Evolutionary conservation across 2,888 invertebrate genomes (phyloP).

Genomic region (Hydrotaea diabolus): DNA sequence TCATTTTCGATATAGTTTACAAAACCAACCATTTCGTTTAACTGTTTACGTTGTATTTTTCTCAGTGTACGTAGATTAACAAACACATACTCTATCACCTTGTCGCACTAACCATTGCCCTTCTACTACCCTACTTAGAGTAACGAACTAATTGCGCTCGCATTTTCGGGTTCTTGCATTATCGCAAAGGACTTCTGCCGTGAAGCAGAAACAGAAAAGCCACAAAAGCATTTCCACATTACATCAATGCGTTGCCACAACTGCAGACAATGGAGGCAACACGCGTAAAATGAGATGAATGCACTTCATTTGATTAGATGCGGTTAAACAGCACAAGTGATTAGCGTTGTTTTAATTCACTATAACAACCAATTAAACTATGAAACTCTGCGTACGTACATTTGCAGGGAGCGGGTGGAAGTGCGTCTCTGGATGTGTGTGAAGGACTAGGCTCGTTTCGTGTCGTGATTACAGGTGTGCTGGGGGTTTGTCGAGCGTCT

Average conservation of each 20-base stretch:
- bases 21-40: too few species aligned
- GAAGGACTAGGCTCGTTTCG: background rate
- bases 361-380: constrained; percentile 14
- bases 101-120: background rate
- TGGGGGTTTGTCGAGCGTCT: background rate
- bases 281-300: constrained; percentile 40
- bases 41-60: too few species aligned
- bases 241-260: constrained; percentile 1
- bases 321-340: constrained; percentile 54
- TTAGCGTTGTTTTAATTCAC: constrained; percentile 43
- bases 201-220: background rate
- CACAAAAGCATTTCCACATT: constrained; percentile 16
- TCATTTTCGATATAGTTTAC: too few species aligned
- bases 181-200: background rate
- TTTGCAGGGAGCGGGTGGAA: background rate
- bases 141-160: background rate
- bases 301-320: constrained; percentile 62
- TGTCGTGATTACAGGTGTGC: background rate
- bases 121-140: background rate
- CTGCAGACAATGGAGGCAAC: constrained; percentile 4
- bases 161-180: constrained; percentile 2
- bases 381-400: constrained; percentile 16
- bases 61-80: too few species aligned
- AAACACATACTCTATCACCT: too few species aligned
- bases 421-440: background rate